Evolutionary conservation across 2,888 invertebrate species (phyloP).

Genomic region (Rhingia campestris): DNA sequence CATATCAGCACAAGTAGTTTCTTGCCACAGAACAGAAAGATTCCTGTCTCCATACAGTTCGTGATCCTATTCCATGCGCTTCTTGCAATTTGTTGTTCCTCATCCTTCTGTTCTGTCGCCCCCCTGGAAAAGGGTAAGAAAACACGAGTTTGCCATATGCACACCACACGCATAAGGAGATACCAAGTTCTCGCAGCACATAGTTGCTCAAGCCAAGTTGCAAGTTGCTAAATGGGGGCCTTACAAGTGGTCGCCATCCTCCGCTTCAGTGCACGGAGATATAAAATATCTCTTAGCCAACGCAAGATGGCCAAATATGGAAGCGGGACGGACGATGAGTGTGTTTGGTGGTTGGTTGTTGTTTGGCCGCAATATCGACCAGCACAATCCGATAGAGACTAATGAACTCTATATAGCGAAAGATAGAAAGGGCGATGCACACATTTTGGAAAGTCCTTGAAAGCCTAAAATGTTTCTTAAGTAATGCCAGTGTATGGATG

Average conservation of each 20-base stretch:
- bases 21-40: conserved; percentile 40
- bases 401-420: conserved; percentile 64
- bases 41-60: conserved; percentile 56
- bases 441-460: conserved; percentile 70
- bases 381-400: conserved; percentile 60
- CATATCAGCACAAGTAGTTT: conserved; percentile 62
- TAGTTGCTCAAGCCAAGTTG: not conserved
- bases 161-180: conserved; percentile 64
- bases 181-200: conserved; percentile 42
- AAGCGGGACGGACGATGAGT: conserved; percentile 49
- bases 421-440: conserved; percentile 58
- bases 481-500: not conserved
- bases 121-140: conserved; percentile 59
- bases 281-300: conserved; percentile 69
- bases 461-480: conserved; percentile 62
- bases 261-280: conserved; percentile 3
- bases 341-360: conserved; percentile 44
- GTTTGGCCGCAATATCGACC: conserved; percentile 60
- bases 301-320: conserved; percentile 69
- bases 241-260: conserved; percentile 22
- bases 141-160: conserved; percentile 70
- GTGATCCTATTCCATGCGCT: conserved; percentile 59
- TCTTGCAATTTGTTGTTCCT: conserved; percentile 58
- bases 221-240: conserved; percentile 38
- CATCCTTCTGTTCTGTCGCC: conserved; percentile 2